Percentiles rank a stretch among this genome's conserved stretches.
Evolutionary conservation across 2,888 invertebrate genomes (phyloP).

Genomic region (Dolichomitus sp.): DNA sequence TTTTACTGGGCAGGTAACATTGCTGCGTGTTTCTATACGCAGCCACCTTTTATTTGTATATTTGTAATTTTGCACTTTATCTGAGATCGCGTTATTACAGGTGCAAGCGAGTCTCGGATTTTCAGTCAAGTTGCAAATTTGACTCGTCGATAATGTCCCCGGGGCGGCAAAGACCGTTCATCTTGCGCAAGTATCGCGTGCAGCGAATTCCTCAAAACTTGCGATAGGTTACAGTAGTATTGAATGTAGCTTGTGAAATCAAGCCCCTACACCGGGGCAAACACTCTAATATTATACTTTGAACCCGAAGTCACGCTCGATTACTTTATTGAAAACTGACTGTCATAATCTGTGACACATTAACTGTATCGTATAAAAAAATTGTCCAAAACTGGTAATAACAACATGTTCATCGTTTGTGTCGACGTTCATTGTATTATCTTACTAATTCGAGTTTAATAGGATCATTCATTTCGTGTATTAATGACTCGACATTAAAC

Average conservation of each 20-base stretch:
- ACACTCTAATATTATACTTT: conserved; percentile 9
- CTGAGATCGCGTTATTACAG: not conserved
- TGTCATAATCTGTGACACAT: not conserved
- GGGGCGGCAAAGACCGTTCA: conserved; percentile 2
- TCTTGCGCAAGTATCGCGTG: conserved; percentile 44
- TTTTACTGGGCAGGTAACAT: too few relatives aligned
- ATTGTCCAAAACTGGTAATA: not conserved
- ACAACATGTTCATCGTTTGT: not conserved
- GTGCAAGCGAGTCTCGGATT: not conserved
- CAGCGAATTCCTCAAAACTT: conserved; percentile 35
- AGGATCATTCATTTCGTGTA: not conserved
- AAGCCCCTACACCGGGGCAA: not conserved
- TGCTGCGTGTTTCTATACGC: not conserved
- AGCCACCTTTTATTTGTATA: not conserved
- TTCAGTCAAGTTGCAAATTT: conserved; percentile 10
- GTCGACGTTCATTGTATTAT: not conserved
- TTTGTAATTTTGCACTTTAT: not conserved
- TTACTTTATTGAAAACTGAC: not conserved
- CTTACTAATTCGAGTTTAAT: conserved; percentile 3
- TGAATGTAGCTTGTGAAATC: not conserved
- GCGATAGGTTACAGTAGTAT: not conserved
- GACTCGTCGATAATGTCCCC: not conserved
- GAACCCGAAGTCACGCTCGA: conserved; percentile 23
- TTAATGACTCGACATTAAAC: not conserved
- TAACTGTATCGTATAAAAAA: not conserved